Percentiles rank a stretch among this genome's conserved stretches.
phyloP scores from a whole-genome alignment of 1,140 invertebrate genomes.

The Bombus waltoni region DNA sequence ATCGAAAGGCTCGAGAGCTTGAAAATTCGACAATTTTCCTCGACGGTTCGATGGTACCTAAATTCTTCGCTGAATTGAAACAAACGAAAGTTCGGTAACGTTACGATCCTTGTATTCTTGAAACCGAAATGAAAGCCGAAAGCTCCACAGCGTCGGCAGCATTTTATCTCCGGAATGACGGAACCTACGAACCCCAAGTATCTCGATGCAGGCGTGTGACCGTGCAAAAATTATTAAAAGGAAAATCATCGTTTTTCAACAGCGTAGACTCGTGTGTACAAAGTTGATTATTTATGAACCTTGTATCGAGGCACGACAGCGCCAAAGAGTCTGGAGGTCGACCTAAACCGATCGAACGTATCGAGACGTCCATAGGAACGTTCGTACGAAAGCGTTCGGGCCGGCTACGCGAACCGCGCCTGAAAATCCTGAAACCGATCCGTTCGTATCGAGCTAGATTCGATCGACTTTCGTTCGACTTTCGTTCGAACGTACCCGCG shows the following conservation, averaged over 20 bases:
- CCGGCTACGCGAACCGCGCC: no score
- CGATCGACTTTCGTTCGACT: conserved; percentile 17
- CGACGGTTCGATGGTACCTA: no score
- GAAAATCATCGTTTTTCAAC: background rate
- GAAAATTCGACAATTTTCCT: no score
- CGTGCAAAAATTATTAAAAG: background rate
- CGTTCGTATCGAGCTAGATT: conserved; percentile 6
- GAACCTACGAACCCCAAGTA: no score
- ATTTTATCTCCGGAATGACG: background rate
- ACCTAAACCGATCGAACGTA: conserved; percentile 49
- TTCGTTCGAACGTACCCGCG: background rate
- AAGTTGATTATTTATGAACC: conserved; percentile 30
- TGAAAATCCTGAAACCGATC: conserved; percentile 1
- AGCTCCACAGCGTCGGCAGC: background rate
- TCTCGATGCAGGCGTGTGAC: background rate
- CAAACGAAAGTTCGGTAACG: no score
- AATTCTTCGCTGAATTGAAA: no score
- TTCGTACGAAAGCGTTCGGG: background rate
- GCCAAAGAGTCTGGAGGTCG: conserved; percentile 60
- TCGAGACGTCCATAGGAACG: background rate
- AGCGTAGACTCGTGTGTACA: no score
- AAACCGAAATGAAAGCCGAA: background rate
- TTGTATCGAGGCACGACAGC: conserved; percentile 38
- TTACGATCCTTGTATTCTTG: no score
- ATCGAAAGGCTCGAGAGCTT: no score